A percentile compares a stretch with the other conserved stretches of the same genome.
Evolutionary conservation across 2,113 vertebrate species (phyloP).

Genomic region (Heterotilapia buettikoferi): DNA sequence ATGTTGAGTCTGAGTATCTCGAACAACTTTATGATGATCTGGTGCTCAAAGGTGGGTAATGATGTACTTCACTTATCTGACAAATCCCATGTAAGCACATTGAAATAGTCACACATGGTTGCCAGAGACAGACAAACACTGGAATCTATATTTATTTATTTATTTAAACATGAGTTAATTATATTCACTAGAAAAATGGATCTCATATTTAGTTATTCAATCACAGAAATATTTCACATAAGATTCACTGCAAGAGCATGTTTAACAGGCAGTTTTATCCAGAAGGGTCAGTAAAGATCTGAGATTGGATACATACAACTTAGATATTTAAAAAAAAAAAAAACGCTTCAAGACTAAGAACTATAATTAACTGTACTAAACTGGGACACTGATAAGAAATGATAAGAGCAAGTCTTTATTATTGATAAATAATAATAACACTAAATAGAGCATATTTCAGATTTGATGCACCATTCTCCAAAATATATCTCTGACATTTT

Average conservation of each 20-base stretch:
- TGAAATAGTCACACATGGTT: background rate
- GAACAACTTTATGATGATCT: background rate
- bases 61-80: background rate
- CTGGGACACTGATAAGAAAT: background rate
- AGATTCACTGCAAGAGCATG: background rate
- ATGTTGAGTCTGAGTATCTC: background rate
- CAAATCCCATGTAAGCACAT: background rate
- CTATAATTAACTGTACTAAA: background rate
- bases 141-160: background rate
- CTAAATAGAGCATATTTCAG: background rate
- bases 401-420: background rate
- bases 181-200: background rate
- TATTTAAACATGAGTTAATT: background rate
- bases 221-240: background rate
- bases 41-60: fast-evolving
- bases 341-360: background rate
- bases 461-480: background rate
- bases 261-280: background rate
- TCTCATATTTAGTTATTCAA: background rate
- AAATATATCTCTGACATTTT: background rate
- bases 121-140: background rate
- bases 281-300: background rate
- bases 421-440: background rate
- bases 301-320: background rate
- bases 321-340: background rate